Evolutionary conservation across 2,888 invertebrate genomes (phyloP).

Genomic region (Acleris literana): DNA sequence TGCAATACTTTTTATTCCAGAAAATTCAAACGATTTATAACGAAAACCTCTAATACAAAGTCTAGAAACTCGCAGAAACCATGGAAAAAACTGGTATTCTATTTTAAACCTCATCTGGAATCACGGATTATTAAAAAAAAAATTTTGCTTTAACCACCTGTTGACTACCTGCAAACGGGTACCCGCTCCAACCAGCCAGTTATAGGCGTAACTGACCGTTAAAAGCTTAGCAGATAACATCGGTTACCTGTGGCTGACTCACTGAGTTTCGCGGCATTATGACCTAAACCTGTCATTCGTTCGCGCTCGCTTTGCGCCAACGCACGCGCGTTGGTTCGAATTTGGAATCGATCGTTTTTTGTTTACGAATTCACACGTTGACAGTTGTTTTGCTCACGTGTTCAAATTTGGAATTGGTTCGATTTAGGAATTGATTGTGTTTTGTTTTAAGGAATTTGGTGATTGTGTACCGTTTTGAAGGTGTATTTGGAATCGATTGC

Average conservation of each 20-base stretch:
- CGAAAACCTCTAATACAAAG: no score
- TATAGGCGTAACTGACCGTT: constrained; percentile 6
- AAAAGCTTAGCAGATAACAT: constrained; percentile 34
- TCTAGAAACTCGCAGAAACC: no score
- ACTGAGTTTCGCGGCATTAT: constrained; percentile 57
- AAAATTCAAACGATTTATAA: no score
- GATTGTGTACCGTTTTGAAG: no score
- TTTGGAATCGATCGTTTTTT: constrained; percentile 31
- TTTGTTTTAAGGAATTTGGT: not conserved
- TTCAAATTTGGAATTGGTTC: not conserved
- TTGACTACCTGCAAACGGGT: constrained; percentile 1
- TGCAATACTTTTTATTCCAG: no score
- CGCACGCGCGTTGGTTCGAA: constrained; percentile 58
- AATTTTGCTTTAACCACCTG: not conserved
- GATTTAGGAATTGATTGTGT: constrained; percentile 5
- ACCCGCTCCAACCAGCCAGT: constrained; percentile 4
- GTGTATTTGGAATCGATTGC: no score
- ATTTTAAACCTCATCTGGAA: no score
- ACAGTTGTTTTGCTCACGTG: not conserved
- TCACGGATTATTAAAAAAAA: no score
- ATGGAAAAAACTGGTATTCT: no score
- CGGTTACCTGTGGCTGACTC: constrained; percentile 51
- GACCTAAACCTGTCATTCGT: constrained; percentile 72
- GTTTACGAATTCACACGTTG: constrained; percentile 8
- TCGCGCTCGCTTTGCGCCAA: constrained; percentile 57